A percentile compares a stretch with the other conserved stretches of the same genome.
phyloP scores from a whole-genome alignment of 2,797 vertebrate genomes.

The Bufotes viridis region DNA sequence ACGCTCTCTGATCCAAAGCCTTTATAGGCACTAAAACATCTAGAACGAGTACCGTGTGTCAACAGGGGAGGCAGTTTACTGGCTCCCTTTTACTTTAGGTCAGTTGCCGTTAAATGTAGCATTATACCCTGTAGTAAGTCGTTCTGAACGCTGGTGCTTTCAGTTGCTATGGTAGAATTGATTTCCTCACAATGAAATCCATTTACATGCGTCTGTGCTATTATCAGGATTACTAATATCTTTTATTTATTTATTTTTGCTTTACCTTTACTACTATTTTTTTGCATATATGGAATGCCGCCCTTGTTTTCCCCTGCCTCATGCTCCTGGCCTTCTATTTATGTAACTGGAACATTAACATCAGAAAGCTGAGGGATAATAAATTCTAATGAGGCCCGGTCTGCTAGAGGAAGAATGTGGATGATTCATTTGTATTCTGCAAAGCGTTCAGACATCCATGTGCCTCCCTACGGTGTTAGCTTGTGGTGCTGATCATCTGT shows the following conservation, averaged over 20 bases:
- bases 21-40: conserved; percentile 52
- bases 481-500: conserved; percentile 88
- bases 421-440: conserved; percentile 90
- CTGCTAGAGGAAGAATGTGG: conserved; percentile 76
- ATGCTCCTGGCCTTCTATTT: conserved; percentile 63
- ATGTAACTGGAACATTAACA: conserved; percentile 78
- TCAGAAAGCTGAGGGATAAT: conserved; percentile 77
- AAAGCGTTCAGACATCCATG: conserved; percentile 78
- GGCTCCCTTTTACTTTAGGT: conserved; percentile 44
- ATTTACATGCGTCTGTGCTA: not conserved
- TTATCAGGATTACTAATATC: not conserved
- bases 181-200: not conserved
- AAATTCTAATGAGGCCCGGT: conserved; percentile 82
- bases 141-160: conserved; percentile 4
- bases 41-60: conserved; percentile 35
- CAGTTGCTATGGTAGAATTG: conserved; percentile 15
- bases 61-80: conserved; percentile 39
- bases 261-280: not conserved
- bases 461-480: conserved; percentile 83
- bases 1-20: conserved; percentile 40
- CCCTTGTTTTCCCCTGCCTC: not conserved
- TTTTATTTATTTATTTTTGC: not conserved
- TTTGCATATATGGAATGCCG: not conserved
- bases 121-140: conserved; percentile 31
- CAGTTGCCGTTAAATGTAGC: conserved; percentile 47